A percentile compares a stretch with the other conserved stretches of the same genome.
phyloP scores from a whole-genome alignment of 2,797 vertebrate species.

The Tragopan temminckii region DNA sequence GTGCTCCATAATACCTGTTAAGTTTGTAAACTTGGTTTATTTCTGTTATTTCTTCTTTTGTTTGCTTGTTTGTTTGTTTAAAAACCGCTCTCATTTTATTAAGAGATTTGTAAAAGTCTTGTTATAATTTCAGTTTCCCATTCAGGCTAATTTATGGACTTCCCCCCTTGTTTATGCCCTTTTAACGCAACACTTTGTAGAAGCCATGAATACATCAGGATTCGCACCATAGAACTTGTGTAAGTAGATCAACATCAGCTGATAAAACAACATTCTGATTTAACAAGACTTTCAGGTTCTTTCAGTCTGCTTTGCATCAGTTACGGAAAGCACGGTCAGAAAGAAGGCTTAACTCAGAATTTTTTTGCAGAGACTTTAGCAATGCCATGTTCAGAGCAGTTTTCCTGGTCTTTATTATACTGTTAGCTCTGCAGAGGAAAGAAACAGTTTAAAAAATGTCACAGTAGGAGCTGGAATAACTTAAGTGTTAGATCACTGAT shows the following conservation, averaged over 20 bases:
- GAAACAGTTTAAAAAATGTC: slow-evolving; percentile 70
- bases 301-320: slow-evolving; percentile 42
- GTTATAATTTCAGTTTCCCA: slow-evolving; percentile 45
- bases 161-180: slow-evolving; percentile 14
- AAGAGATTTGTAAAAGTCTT: slow-evolving; percentile 37
- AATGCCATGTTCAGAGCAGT: slow-evolving; percentile 37
- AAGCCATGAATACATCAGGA: slow-evolving; percentile 47
- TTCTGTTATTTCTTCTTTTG: no score
- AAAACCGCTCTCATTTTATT: background rate
- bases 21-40: background rate
- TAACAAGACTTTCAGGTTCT: slow-evolving; percentile 52
- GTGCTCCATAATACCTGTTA: background rate
- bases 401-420: slow-evolving; percentile 76
- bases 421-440: slow-evolving; percentile 77
- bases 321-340: slow-evolving; percentile 60
- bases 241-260: slow-evolving; percentile 43
- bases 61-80: no score
- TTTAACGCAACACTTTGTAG: slow-evolving; percentile 20
- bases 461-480: slow-evolving; percentile 73
- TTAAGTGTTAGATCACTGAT: slow-evolving; percentile 62
- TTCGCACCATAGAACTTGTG: slow-evolving; percentile 31
- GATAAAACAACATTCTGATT: slow-evolving; percentile 38
- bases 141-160: slow-evolving; percentile 42
- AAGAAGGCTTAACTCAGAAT: slow-evolving; percentile 49
- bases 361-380: slow-evolving; percentile 67